These are phyloP conservation scores for Crenichthys baileyi DNA, from an alignment of 2,797 vertebrate genomes.

Conservation along the genomic window DNA sequence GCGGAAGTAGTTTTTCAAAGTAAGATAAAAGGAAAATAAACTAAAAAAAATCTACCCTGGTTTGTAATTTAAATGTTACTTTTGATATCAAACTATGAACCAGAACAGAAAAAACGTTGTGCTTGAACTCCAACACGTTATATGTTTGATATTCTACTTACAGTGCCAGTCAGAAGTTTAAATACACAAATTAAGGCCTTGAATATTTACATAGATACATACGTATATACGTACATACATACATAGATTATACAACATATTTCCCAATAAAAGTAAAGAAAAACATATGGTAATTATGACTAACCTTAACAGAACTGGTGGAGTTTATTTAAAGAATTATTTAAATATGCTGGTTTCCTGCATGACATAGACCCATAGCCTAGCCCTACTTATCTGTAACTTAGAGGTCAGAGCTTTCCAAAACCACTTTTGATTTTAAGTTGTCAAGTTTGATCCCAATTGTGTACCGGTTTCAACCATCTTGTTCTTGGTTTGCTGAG, in stretches of 20 bases:
- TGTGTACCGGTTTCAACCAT: too few relatives aligned
- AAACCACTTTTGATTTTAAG: neutral
- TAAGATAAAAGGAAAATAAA: neutral
- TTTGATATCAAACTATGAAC: neutral
- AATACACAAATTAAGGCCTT: neutral
- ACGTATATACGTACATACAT: neutral
- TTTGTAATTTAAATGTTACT: neutral
- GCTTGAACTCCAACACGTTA: neutral
- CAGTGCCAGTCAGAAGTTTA: neutral
- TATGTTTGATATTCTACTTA: neutral
- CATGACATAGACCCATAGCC: neutral
- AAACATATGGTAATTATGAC: neutral
- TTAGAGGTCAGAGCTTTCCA: neutral
- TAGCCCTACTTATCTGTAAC: neutral
- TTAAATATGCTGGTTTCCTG: neutral
- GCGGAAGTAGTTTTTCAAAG: conserved; percentile 38
- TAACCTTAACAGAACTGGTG: neutral
- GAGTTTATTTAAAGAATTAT: neutral
- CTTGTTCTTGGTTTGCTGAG: too few relatives aligned
- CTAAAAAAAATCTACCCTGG: neutral
- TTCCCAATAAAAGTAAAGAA: too few relatives aligned
- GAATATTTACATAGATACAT: neutral
- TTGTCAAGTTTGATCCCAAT: neutral
- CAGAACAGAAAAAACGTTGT: neutral
- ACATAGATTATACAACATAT: too few relatives aligned